Evolutionary conservation across 2,888 invertebrate genomes (phyloP), one percentile per base, ranked within the genome.

Genomic region (Dorcus hopei): DNA sequence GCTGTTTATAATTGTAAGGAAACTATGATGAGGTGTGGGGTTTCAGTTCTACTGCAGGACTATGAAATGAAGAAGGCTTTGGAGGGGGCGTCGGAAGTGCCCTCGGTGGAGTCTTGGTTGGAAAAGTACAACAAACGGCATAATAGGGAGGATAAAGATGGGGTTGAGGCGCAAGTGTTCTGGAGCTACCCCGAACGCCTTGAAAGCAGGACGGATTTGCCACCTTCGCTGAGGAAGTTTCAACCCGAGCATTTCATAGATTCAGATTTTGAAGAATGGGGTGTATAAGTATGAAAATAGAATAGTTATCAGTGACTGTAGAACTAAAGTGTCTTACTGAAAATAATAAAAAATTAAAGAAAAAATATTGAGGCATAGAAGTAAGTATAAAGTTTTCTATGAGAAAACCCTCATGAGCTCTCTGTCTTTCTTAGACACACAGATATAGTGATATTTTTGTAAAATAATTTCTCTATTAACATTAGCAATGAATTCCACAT

Each of bases 221-320:
- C 88, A 11, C 85, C 85, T 0, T 88, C 88, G 49, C 65, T 87
- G 9, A 81, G 79, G 65, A 83, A 81, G 63, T 75, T 87, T 26
- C 81, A 78, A 49, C 74, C 82, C 0, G 81, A 84, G 53, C 81
- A 83, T 66, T 83, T 87, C 66, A 63, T 63, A 6, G 71, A 81
- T 67, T 79, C 77, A 3, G 73, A 80, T 64, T 80, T 85, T 70
- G 77, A 74, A 57, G 80, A 81, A 61, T 88, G 88, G 88, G 86
- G 86, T 11, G 67, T 63, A 61, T 74, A 67, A 65, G 43, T 38
- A 26, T 47, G 33, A 11, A 33, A 40, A 52, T 80, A 33, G 19
- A 45, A 11, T 38, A 39, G 9, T 51, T 6, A 23, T 26, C 23
- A 16, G 26, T 26, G 26, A 11, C 5, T 9, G n/a, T n/a, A 38